These are phyloP conservation scores for Chymomyza procnemis DNA, from an alignment of 2,888 invertebrate species.

Conservation along the genomic window DNA sequence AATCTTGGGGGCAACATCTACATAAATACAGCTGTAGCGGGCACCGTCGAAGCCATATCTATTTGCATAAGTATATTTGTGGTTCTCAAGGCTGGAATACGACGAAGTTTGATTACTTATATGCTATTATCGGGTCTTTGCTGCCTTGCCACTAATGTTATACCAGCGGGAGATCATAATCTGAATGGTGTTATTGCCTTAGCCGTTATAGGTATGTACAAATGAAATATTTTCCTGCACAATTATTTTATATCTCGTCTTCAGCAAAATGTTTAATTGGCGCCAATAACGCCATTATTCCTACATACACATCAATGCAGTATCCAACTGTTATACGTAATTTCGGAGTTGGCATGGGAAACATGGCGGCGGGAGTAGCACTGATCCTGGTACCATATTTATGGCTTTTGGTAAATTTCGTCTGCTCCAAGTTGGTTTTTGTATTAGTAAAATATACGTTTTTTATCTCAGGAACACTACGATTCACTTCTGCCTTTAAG, in stretches of 20 bases:
- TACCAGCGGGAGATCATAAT: conserved; percentile 79
- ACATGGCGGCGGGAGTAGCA: conserved; percentile 87
- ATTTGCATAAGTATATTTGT: conserved; percentile 86
- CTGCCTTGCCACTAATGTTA: conserved; percentile 82
- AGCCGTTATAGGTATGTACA: conserved; percentile 83
- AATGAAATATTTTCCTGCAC: background rate
- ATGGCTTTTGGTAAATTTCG: conserved; percentile 85
- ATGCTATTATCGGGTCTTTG: conserved; percentile 85
- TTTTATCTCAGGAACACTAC: conserved; percentile 77
- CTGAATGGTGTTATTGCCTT: conserved; percentile 83
- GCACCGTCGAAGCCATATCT: conserved; percentile 86
- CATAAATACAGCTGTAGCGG: conserved; percentile 83
- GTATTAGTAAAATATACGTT: too few species aligned
- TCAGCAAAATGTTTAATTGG: conserved; percentile 86
- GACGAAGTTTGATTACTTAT: conserved; percentile 84
- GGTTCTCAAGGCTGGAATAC: conserved; percentile 84
- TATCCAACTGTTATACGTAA: conserved; percentile 86
- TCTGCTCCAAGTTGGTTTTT: background rate
- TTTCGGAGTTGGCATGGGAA: conserved; percentile 86
- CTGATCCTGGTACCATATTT: conserved; percentile 88
- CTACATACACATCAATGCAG: conserved; percentile 85
- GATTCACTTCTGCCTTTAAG: conserved; percentile 79
- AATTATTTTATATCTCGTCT: conserved; percentile 1
- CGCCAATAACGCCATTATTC: conserved; percentile 87
- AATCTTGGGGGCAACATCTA: conserved; percentile 87